Evolutionary conservation across 2,797 vertebrate genomes (phyloP).

Genomic region (Cheirogaleus major): DNA sequence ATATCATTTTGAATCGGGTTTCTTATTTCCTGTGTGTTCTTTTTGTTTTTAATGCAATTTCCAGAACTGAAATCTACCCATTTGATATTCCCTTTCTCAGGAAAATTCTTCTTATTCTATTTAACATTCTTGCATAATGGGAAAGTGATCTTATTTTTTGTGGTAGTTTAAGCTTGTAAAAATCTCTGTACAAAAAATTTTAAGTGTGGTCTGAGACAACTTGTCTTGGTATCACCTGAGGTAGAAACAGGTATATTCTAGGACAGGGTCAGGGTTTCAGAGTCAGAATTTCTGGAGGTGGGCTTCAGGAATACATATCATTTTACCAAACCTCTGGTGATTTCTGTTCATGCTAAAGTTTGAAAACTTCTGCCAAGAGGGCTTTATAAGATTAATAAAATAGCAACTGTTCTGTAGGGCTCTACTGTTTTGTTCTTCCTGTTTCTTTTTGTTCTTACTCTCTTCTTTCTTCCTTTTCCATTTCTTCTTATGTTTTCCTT

Average conservation of each 20-base stretch:
- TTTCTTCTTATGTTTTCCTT: background rate
- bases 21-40: background rate
- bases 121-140: background rate
- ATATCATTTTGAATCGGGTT: background rate
- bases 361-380: background rate
- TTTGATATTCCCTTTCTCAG: background rate
- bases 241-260: background rate
- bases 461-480: background rate
- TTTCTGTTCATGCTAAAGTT: background rate
- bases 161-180: background rate
- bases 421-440: background rate
- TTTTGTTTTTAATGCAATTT: background rate
- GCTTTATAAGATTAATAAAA: background rate
- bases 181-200: background rate
- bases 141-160: background rate
- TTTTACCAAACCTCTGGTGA: background rate
- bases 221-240: background rate
- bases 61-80: background rate
- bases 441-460: background rate
- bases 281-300: background rate
- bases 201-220: background rate
- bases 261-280: background rate
- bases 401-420: background rate
- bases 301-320: background rate
- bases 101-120: background rate